phyloP scores from a whole-genome alignment of 2,797 vertebrate species.

The Catostomus latipinnis region DNA sequence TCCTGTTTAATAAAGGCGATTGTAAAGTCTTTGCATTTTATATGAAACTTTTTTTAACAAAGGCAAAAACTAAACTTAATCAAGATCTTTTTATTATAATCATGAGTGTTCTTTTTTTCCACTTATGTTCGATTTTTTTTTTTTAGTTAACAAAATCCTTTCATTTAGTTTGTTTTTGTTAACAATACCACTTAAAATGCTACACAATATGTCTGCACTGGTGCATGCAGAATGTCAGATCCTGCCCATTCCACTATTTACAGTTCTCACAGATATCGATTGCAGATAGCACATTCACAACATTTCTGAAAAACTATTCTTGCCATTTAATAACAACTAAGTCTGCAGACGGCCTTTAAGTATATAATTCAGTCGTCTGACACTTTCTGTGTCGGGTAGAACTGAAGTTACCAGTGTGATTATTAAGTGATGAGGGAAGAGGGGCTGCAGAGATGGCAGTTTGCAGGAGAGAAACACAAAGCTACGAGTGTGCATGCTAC shows the following conservation, averaged over 20 bases:
- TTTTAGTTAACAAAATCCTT: too few relatives aligned
- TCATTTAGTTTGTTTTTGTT: too few relatives aligned
- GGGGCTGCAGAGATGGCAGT: not conserved
- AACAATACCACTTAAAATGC: too few relatives aligned
- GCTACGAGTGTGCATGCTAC: not conserved
- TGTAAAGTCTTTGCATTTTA: too few relatives aligned
- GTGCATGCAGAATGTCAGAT: not conserved
- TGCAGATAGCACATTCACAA: not conserved
- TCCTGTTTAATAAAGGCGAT: too few relatives aligned
- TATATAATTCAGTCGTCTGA: constrained; percentile 9
- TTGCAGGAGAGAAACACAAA: constrained; percentile 6
- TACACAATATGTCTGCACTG: not conserved
- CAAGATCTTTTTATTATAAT: too few relatives aligned
- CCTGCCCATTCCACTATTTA: not conserved
- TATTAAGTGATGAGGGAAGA: constrained; percentile 13
- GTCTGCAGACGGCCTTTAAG: not conserved
- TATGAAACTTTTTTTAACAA: too few relatives aligned
- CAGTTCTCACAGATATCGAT: not conserved
- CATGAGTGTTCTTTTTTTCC: too few relatives aligned
- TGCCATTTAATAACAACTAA: not conserved
- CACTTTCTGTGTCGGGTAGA: not conserved
- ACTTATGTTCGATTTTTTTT: too few relatives aligned
- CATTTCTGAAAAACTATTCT: not conserved
- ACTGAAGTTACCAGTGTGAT: constrained; percentile 11
- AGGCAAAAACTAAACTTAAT: too few relatives aligned